Evolutionary conservation across 2,113 vertebrate genomes (phyloP), one percentile per base, ranked within the genome.

Genomic region (Tauraco erythrolophus): DNA sequence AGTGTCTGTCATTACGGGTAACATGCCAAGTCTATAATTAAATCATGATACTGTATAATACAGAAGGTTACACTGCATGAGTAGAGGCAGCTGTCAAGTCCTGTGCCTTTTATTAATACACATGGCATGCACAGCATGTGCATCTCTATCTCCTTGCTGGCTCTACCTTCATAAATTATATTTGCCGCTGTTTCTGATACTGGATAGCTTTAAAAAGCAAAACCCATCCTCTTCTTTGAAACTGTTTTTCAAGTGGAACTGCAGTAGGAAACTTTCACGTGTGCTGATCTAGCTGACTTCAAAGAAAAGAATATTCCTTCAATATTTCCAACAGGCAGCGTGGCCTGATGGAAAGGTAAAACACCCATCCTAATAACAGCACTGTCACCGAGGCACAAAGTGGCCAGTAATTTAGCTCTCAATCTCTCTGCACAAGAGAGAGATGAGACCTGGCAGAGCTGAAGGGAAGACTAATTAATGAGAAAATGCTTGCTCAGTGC

Each of bases 11-110:
- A 96, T 96, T 96, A 93, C 76, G 89, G 78, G 95, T 88, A 89
- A 78, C 83, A 88, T 97, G 96, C 89, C 88, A 91, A 96, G 75
- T 97, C 96, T 98, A 97, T 96, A 96, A 97, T 97, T 97, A 97
- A 97, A 97, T 97, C 96, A 56, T 96, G 96, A 93, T 96, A 97
- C 90, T 90, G 77, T 98, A 98, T 97, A 97, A 97, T 93, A 95
- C 79, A 96, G 91, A 97, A 97, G 89, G 93, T 95, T 95, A 97
- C 86, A 65, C 80, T 88, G 91, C 91, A 88, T 88, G 88, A 80
- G 85, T 60, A 80, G 91, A 95, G 88, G 96, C 93, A 98, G 94
- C 95, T 95, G 97, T 97, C 94, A 97, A 94, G 82, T 90, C 81
- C 76, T 98, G 83, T 94, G 91, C 84, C 90, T 96, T 96, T 97